These are phyloP conservation scores for Pedionomus torquatus DNA, from an alignment of 2,113 vertebrate genomes.

Conservation along the genomic window DNA sequence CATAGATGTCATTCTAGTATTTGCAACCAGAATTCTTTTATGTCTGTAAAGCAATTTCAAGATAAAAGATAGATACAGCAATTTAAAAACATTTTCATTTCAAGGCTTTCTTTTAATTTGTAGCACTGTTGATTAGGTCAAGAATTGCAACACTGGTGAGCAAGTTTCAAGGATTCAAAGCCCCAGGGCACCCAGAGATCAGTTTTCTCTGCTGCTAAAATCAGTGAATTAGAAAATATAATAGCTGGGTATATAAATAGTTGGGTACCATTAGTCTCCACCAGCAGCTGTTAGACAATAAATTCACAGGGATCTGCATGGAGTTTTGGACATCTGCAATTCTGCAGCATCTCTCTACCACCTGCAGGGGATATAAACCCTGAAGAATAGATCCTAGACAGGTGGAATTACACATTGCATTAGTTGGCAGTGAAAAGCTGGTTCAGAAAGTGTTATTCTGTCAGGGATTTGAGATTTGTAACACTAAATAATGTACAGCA, in stretches of 20 bases:
- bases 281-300: not conserved
- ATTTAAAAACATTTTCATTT: not conserved
- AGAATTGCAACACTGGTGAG: not conserved
- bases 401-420: not conserved
- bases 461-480: not conserved
- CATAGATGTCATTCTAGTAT: not conserved
- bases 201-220: constrained; percentile 20
- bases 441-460: not conserved
- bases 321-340: not conserved
- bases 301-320: not conserved
- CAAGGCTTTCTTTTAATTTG: not conserved
- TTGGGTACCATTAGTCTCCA: not conserved
- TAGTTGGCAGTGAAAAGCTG: not conserved
- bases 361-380: not conserved
- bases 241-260: constrained; percentile 2
- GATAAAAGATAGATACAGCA: not conserved
- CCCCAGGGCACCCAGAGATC: not conserved
- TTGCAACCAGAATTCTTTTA: not conserved
- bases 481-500: not conserved
- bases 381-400: not conserved
- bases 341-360: not conserved
- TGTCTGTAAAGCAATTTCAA: not conserved
- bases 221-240: constrained; percentile 39
- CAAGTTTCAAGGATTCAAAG: constrained; percentile 5
- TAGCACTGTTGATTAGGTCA: not conserved